phyloP scores from a whole-genome alignment of 2,113 vertebrate genomes.

The Trinectes maculatus region DNA sequence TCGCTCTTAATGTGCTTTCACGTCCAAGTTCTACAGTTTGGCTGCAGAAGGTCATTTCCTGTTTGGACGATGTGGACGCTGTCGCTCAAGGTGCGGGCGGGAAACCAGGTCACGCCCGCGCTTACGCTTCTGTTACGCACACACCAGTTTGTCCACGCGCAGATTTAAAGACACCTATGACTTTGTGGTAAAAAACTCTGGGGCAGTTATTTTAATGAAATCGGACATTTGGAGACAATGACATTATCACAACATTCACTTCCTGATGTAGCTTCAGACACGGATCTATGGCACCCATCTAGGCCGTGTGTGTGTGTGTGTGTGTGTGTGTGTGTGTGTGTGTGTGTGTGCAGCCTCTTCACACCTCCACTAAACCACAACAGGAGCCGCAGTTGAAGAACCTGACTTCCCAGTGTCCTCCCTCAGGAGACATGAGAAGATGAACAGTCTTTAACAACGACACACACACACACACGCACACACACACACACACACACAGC shows the following conservation, averaged over 20 bases:
- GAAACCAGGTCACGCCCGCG: no score
- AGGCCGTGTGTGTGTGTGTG: conserved; percentile 8
- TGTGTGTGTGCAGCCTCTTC: neutral
- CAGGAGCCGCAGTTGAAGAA: conserved; percentile 10
- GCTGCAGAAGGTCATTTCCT: neutral
- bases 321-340: neutral
- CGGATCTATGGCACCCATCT: no score
- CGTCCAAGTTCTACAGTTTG: neutral
- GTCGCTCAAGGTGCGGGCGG: no score
- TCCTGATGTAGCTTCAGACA: no score
- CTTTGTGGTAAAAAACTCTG: no score
- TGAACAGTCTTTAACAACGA: conserved; percentile 35
- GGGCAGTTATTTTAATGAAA: no score
- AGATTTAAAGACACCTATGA: no score
- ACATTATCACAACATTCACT: no score
- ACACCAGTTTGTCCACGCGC: no score
- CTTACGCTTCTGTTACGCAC: no score
- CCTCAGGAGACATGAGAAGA: conserved; percentile 45
- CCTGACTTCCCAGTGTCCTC: conserved; percentile 30
- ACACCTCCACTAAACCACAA: conserved; percentile 34
- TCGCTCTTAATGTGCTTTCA: neutral
- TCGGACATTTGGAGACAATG: no score
- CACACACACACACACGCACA: neutral
- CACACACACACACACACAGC: conserved; percentile 16
- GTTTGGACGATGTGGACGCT: neutral